These are phyloP conservation scores for Polydrusus tereticollis DNA, from an alignment of 2,888 invertebrate species.

Conservation along the genomic window DNA sequence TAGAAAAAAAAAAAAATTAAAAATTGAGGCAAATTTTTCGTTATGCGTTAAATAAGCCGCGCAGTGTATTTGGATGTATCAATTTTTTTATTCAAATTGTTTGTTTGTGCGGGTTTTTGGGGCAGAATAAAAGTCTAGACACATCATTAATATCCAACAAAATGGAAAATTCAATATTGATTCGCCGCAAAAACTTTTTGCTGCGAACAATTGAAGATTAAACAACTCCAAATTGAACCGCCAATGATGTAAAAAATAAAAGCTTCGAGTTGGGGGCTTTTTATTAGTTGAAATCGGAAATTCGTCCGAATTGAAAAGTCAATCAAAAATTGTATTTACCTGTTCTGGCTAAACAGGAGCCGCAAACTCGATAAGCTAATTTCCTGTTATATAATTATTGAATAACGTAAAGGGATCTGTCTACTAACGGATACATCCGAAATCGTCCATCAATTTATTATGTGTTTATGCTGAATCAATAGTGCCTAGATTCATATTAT, in stretches of 20 bases:
- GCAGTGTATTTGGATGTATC: too few relatives aligned
- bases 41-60: too few relatives aligned
- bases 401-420: neutral
- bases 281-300: neutral
- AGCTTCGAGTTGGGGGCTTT: neutral
- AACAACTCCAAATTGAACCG: constrained; percentile 1
- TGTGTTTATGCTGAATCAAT: too few relatives aligned
- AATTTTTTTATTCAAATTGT: neutral
- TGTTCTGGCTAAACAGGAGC: neutral
- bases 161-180: neutral
- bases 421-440: neutral
- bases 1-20: too few relatives aligned
- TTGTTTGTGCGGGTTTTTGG: neutral
- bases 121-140: neutral
- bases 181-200: neutral
- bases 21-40: too few relatives aligned
- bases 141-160: neutral
- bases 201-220: neutral
- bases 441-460: neutral
- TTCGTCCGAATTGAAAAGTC: neutral
- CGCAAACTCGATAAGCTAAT: neutral
- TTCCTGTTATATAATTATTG: neutral
- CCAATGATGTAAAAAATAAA: neutral
- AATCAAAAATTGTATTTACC: neutral
- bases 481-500: too few relatives aligned